Evolutionary conservation across 2,888 invertebrate genomes (phyloP).

Genomic region (Sinodicranocentrus sp.): DNA sequence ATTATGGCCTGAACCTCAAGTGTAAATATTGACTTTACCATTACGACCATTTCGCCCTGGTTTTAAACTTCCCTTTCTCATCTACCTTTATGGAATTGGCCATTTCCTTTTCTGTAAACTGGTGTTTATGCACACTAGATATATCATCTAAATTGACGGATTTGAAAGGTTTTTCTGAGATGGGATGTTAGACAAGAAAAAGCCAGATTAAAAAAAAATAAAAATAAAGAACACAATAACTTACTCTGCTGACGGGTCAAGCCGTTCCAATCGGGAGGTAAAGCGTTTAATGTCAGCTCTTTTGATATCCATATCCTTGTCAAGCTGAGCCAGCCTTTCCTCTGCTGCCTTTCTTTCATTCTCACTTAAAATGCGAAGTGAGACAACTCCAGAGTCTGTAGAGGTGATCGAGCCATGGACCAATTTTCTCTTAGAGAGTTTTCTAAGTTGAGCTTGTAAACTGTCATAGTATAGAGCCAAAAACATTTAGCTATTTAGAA

Average conservation of each 20-base stretch:
- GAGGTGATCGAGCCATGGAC: slow-evolving; percentile 76
- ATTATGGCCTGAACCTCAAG: neutral
- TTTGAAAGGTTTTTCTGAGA: no score
- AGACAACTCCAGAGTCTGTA: slow-evolving; percentile 76
- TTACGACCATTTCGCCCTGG: no score
- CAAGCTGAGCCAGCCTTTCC: slow-evolving; percentile 82
- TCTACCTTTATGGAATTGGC: no score
- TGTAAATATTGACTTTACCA: neutral
- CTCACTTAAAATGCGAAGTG: slow-evolving; percentile 79
- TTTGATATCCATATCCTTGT: slow-evolving; percentile 87
- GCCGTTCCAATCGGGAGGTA: slow-evolving; percentile 87
- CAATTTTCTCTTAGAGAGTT: slow-evolving; percentile 75
- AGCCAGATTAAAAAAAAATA: neutral
- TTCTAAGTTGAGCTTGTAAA: slow-evolving; percentile 76
- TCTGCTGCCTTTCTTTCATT: slow-evolving; percentile 82
- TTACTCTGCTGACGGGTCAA: slow-evolving; percentile 91
- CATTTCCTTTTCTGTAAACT: no score
- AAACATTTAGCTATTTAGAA: slow-evolving; percentile 56
- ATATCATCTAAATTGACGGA: no score
- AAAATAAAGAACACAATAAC: slow-evolving; percentile 77
- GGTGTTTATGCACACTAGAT: no score
- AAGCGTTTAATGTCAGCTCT: slow-evolving; percentile 89
- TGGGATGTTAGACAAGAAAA: no score
- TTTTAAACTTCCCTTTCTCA: no score
- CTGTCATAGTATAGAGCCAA: slow-evolving; percentile 80